Percentiles rank a stretch among this genome's conserved stretches.
Evolutionary conservation across 2,113 vertebrate species (phyloP).

Genomic region (Neolamprologus brichardi): DNA sequence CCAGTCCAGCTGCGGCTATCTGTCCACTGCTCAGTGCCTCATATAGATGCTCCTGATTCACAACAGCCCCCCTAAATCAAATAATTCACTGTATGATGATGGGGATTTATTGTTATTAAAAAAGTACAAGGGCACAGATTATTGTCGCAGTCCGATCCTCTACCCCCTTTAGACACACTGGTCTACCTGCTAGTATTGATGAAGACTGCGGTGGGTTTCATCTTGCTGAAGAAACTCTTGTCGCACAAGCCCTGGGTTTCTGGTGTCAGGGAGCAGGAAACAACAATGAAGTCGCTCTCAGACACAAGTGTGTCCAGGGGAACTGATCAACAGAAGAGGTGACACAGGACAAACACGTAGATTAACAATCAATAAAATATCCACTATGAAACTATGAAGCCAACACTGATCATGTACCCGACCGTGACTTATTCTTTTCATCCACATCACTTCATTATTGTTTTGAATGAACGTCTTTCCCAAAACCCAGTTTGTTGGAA

Average conservation of each 20-base stretch:
- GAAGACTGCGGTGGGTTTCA: conserved; percentile 59
- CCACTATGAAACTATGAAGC: background rate
- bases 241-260: conserved; percentile 62
- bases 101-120: background rate
- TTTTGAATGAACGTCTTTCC: background rate
- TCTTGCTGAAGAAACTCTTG: conserved; percentile 61
- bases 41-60: conserved; percentile 71
- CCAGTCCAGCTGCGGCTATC: conserved; percentile 66
- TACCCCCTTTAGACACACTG: fast-evolving
- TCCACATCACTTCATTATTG: background rate
- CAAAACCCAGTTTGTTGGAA: fast-evolving
- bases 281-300: conserved; percentile 57
- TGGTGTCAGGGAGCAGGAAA: conserved; percentile 52
- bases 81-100: background rate
- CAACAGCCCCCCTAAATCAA: conserved; percentile 60
- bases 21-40: conserved; percentile 55
- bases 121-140: background rate
- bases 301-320: conserved; percentile 57
- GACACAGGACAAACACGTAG: background rate
- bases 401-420: background rate
- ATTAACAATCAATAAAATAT: background rate
- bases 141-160: background rate
- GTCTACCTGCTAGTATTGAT: conserved; percentile 66
- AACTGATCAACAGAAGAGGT: conserved; percentile 32
- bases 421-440: background rate